Percentiles rank a stretch among this genome's conserved stretches.
These are phyloP conservation scores for Xerus inauris DNA, from an alignment of 2,113 vertebrate species.

Conservation along the genomic window DNA sequence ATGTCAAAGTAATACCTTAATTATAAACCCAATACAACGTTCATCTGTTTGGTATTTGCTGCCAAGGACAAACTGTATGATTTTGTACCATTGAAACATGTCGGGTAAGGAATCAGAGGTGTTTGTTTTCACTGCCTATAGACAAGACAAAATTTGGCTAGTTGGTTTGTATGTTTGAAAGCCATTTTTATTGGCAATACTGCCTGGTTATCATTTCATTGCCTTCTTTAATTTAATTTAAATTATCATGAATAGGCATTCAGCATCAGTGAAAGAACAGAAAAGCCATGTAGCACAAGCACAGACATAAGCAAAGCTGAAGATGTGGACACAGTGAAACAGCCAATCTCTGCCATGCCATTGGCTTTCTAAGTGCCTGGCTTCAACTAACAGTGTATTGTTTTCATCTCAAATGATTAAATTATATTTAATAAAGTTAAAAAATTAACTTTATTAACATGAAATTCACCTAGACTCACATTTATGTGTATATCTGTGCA, in stretches of 20 bases:
- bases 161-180: neutral
- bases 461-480: neutral
- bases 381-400: neutral
- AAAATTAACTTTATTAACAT: neutral
- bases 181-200: neutral
- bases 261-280: neutral
- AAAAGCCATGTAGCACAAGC: neutral
- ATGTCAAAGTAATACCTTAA: conserved; percentile 65
- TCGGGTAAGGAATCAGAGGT: neutral
- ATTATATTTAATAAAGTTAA: neutral
- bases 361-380: neutral
- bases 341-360: neutral
- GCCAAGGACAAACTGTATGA: conserved; percentile 9
- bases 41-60: conserved; percentile 41
- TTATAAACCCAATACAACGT: conserved; percentile 51
- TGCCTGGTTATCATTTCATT: neutral
- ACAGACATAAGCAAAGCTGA: neutral
- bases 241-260: neutral
- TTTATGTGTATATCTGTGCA: neutral
- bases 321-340: neutral
- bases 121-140: neutral
- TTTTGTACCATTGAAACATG: conserved; percentile 6
- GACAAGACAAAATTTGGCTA: neutral
- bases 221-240: neutral
- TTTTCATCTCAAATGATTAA: neutral